Evolutionary conservation across 2,113 vertebrate species (phyloP).

Genomic region (Etheostoma spectabile): DNA sequence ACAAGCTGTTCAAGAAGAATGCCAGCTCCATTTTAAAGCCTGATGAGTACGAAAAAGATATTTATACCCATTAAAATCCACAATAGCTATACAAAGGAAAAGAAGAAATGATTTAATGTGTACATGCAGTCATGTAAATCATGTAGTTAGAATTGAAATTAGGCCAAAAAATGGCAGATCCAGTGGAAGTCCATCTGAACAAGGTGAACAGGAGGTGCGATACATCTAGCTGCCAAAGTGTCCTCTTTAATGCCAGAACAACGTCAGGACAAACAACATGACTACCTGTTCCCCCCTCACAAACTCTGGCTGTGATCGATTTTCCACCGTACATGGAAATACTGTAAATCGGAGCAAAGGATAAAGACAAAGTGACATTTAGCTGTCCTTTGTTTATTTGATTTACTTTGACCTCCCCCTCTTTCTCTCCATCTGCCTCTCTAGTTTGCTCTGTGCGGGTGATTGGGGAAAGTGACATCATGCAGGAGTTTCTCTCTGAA

Average conservation of each 20-base stretch:
- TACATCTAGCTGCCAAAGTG: slow-evolving; percentile 16
- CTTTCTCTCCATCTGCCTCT: slow-evolving; percentile 4
- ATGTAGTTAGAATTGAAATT: slow-evolving; percentile 3
- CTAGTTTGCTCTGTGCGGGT: slow-evolving; percentile 95
- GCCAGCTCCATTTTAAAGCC: neutral
- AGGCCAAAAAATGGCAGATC: neutral
- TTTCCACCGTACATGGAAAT: neutral
- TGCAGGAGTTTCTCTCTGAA: slow-evolving; percentile 98
- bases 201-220: slow-evolving; percentile 41
- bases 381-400: slow-evolving; percentile 34
- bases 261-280: neutral
- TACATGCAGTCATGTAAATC: neutral
- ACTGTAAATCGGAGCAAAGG: slow-evolving; percentile 11
- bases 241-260: slow-evolving; percentile 40
- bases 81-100: neutral
- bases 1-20: neutral
- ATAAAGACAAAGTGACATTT: slow-evolving; percentile 16
- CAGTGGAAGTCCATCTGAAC: slow-evolving; percentile 12
- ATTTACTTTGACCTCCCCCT: slow-evolving; percentile 4
- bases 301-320: neutral
- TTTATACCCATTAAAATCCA: neutral
- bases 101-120: neutral
- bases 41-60: neutral
- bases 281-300: neutral
- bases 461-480: slow-evolving; percentile 97